Evolutionary conservation across 2,888 invertebrate species (phyloP).

Genomic region (Agrypnus murinus): DNA sequence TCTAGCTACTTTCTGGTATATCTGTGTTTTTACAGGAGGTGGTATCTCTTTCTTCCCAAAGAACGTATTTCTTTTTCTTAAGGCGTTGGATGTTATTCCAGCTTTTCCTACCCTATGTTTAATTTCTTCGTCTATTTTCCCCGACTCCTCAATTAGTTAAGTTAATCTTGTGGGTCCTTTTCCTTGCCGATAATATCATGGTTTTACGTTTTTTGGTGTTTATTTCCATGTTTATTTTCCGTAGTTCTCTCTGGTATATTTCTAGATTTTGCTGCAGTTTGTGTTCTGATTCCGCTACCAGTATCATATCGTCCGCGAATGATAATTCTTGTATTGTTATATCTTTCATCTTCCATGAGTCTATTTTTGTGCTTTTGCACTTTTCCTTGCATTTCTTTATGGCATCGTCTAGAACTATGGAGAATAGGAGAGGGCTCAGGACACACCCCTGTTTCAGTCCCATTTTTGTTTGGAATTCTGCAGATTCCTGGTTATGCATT

Average conservation of each 20-base stretch:
- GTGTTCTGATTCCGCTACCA: background rate
- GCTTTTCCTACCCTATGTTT: constrained; percentile 17
- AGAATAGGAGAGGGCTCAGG: no score
- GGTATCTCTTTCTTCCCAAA: constrained; percentile 19
- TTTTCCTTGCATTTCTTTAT: background rate
- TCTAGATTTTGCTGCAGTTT: constrained; percentile 4
- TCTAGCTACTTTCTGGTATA: constrained; percentile 1
- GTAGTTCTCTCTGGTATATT: background rate
- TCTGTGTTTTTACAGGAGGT: constrained; percentile 10
- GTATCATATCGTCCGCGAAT: background rate
- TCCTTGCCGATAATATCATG: background rate
- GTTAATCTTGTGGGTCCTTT: background rate
- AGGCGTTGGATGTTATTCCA: constrained; percentile 14
- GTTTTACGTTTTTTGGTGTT: no score
- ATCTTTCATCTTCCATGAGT: background rate
- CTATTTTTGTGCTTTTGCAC: background rate
- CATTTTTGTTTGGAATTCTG: constrained; percentile 24
- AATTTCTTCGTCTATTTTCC: constrained; percentile 22
- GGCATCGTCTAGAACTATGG: no score
- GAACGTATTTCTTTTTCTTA: constrained; percentile 25
- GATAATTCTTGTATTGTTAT: background rate
- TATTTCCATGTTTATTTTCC: no score
- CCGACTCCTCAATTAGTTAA: background rate
- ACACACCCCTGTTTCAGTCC: no score
- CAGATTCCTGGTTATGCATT: constrained; percentile 24